Base-by-base conservation (phyloP, 2,888 invertebrate genomes). In the Lepidocyrtoides sp. region DNA sequence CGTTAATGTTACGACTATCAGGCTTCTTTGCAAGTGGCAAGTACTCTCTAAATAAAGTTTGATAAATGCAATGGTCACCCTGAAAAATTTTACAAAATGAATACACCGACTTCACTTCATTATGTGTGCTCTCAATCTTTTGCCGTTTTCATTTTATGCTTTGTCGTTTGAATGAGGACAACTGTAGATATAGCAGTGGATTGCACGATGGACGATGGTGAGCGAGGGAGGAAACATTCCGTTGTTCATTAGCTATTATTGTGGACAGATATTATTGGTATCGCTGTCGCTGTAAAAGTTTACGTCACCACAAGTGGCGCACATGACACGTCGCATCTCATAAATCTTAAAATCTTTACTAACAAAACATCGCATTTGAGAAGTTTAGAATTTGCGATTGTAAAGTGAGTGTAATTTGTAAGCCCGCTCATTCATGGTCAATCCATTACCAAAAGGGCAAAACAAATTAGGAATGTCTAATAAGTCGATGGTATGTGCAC, bases 371-470 rank as follows among this genome's bases (percentile, higher is more conserved):
- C 60, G 41, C 57, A 81, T 23, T 77, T 32, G 32, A 60, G n/a
- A n/a, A n/a, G n/a, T n/a, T n/a, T n/a, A n/a, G n/a, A n/a, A n/a
- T n/a, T 36, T 81, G 14, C 63, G 41, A 63, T 72, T 72, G 4
- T 72, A 23, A 72, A n/a, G 32, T 36, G 36, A 10, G 69, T 17
- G 20, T 51, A 51, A 72, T 54, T 54, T 69, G 26, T 48, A 75
- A 29, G 20, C 23, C 44, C 26, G 20, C 23, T 26, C 26, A 44
- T 32, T 84, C 84, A 84, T 29, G 84, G 84, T 54, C 84, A 84
- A 48, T 26, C 36, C 48, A 14, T 48, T 23, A 41, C 23, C 36
- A 84, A 69, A 84, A 84, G 51, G 69, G 84, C 69, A 84, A 84
- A 48, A 48, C 63, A 51, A 66, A 83, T 66, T 83, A 51, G 63